Evolutionary conservation across 2,888 invertebrate genomes (phyloP), one percentile per base, ranked within the genome.

Genomic region (Matsumyia berberina): DNA sequence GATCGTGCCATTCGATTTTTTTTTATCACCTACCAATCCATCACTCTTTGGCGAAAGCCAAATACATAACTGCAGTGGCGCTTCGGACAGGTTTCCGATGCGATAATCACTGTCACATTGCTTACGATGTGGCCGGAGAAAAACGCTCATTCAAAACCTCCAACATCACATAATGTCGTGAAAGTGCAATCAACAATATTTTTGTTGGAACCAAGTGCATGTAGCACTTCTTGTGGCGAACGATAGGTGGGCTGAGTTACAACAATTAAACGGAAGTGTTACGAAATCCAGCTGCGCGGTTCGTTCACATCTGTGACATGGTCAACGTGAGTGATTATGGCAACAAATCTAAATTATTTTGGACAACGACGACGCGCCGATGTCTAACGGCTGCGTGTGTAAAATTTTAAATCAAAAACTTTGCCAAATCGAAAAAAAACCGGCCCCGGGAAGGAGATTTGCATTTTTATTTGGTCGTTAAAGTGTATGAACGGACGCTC

Each of bases 401-500:
- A 37, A 66, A 51, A 53, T 31, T 2, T 9, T 19, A 66, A 44
- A 58, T 9, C 7, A 12, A 17, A 44, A 29, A 51, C 1, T 44
- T 37, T 51, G 39, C 17, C 9, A 57, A 55, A 42, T n/a, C 19
- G 8, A 39, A 12, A 5, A 29, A 39, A 67, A 39, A 62, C 29
- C n/a, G 8, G 35, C 31, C 8, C 53, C 44, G 12, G 60, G 72
- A 39, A 73, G n/a, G 17, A 67, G 60, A 83, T 83, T 83, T 64
- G 29, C 79, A 83, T 83, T 74, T 83, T 74, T 42, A 78, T 69
- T 69, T 79, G 67, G 44, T 44, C 73, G 37, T 79, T 73, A 64
- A 69, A 37, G 31, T 57, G 57, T 37, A 57, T 62, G 67, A 69
- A 69, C 33, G 35, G 55, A 62, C 55, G 35, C 51, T 58, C 42